phyloP scores from a whole-genome alignment of 2,797 vertebrate species.

The Eleutherodactylus coqui region DNA sequence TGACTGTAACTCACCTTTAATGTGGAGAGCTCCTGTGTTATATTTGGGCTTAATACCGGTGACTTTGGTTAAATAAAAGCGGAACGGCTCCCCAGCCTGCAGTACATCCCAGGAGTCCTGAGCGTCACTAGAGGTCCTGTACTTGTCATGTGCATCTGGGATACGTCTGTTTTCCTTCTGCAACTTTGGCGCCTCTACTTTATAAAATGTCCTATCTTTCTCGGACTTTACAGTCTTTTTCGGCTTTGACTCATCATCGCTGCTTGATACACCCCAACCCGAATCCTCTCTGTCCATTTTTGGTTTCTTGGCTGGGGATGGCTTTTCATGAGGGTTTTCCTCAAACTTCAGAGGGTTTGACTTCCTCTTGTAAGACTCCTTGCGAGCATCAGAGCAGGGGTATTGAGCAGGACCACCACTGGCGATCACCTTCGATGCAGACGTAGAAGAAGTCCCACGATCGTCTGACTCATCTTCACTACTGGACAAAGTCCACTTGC shows the following conservation, averaged over 20 bases:
- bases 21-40: conserved; percentile 91
- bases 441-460: conserved; percentile 64
- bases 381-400: conserved; percentile 75
- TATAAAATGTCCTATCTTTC: neutral
- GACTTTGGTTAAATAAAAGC: conserved; percentile 95
- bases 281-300: conserved; percentile 74
- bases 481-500: conserved; percentile 93
- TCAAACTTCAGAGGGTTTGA: conserved; percentile 67
- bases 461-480: conserved; percentile 86
- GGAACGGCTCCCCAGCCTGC: conserved; percentile 80
- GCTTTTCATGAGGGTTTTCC: conserved; percentile 19
- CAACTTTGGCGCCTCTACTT: neutral
- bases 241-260: conserved; percentile 76
- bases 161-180: conserved; percentile 58
- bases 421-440: conserved; percentile 35
- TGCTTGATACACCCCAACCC: conserved; percentile 93
- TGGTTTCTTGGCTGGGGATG: conserved; percentile 65
- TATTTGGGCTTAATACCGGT: conserved; percentile 85
- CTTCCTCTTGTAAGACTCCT: conserved; percentile 73
- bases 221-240: conserved; percentile 67
- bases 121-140: conserved; percentile 73
- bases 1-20: conserved; percentile 81
- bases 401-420: conserved; percentile 40
- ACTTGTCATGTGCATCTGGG: conserved; percentile 68
- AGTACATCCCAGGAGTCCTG: conserved; percentile 83